phyloP scores from a whole-genome alignment of 2,113 vertebrate species.

The Pantherophis guttatus region DNA sequence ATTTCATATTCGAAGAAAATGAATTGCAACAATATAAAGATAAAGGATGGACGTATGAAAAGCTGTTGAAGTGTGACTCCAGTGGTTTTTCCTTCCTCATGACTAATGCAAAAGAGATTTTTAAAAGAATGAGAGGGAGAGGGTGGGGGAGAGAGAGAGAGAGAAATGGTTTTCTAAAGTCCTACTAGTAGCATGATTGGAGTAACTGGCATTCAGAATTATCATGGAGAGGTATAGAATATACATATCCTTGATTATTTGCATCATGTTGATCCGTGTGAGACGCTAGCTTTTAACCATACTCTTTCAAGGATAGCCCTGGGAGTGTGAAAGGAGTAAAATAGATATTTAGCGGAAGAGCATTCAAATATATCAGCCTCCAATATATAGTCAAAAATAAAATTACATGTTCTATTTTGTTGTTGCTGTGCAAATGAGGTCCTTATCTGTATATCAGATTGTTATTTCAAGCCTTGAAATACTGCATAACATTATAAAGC shows the following conservation, averaged over 20 bases:
- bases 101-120: background rate
- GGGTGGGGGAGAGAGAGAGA: background rate
- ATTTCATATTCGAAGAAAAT: background rate
- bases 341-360: background rate
- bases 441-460: background rate
- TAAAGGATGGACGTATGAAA: background rate
- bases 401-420: background rate
- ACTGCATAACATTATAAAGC: background rate
- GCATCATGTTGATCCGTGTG: background rate
- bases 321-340: background rate
- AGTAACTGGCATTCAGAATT: background rate
- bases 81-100: background rate
- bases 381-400: background rate
- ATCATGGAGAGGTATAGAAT: background rate
- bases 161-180: background rate
- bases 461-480: background rate
- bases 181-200: background rate
- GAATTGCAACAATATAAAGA: background rate
- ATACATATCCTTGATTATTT: background rate
- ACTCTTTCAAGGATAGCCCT: background rate
- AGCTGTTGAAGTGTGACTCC: background rate
- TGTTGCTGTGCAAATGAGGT: background rate
- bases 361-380: background rate
- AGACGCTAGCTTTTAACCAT: background rate
- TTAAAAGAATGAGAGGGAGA: background rate